A percentile compares a stretch with the other conserved stretches of the same genome.
Evolutionary conservation across 2,113 vertebrate species (phyloP).

Genomic region (Caretta caretta): DNA sequence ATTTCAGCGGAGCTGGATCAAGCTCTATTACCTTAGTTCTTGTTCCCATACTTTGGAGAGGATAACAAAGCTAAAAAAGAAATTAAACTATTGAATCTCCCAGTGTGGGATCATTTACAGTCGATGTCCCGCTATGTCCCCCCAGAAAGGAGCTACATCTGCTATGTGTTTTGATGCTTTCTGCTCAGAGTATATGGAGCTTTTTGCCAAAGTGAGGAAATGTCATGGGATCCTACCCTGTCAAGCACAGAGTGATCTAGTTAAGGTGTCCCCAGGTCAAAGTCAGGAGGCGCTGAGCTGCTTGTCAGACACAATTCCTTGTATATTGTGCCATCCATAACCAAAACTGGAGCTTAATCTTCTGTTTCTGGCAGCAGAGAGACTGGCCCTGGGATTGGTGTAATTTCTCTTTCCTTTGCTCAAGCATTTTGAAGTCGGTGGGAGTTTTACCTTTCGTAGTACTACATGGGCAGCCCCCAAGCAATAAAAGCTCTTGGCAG

Average conservation of each 20-base stretch:
- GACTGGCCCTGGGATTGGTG: not conserved
- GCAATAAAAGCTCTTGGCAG: conserved; percentile 15
- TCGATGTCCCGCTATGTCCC: too few species aligned
- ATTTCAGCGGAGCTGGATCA: not conserved
- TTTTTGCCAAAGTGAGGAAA: not conserved
- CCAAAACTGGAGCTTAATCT: not conserved
- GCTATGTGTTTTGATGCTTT: conserved; percentile 15
- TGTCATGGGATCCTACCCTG: conserved; percentile 20
- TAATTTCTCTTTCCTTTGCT: not conserved
- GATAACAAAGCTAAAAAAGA: not conserved
- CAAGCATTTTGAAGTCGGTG: not conserved
- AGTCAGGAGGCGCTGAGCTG: not conserved
- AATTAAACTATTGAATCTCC: not conserved
- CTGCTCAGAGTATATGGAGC: not conserved
- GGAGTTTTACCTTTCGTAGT: not conserved
- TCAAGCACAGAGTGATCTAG: conserved; percentile 14
- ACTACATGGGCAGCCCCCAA: not conserved
- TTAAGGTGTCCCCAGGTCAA: not conserved
- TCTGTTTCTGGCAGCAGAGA: not conserved
- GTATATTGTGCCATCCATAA: rapidly evolving
- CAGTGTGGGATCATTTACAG: not conserved
- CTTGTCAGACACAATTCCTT: not conserved
- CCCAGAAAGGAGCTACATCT: not conserved
- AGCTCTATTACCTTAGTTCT: not conserved
- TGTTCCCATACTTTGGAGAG: not conserved